Base-by-base conservation (phyloP, 2,113 vertebrate genomes). In the Lasiurus borealis region DNA sequence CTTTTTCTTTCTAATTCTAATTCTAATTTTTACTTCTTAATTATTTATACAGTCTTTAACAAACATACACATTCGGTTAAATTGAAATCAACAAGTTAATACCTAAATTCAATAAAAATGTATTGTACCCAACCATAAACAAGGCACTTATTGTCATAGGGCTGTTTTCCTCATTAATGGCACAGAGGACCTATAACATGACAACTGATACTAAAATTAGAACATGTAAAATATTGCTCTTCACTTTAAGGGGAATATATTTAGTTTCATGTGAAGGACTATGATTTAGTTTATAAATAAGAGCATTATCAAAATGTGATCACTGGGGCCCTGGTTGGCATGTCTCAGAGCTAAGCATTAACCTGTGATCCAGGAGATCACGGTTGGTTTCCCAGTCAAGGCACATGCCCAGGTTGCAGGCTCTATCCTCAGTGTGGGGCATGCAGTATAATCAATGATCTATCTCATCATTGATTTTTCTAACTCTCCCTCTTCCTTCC, bases 261-360 rank as follows among this genome's bases (percentile, higher is more conserved):
- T 59, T 85, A 66, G 29, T 71, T 72, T 92, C 81, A 2, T 85
- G 27, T 75, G 21, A 94, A 85, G 90, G 31, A 44, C 77, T 8
- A 90, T 54, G 4, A 68, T 76, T 77, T 78, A 73, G 4, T 40
- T 66, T 94, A 6, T 83, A n/a, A 90, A 73, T 46, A 91, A 89
- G 25, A 91, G 13, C 6, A 72, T 44, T 76, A 69, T 29, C 57
- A 48, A 92, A 80, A 86, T 83, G 50, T 78, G 68, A 25, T 80
- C 12, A 34, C 34, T 75, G 77, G 2, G 6, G 29, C 8, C 54
- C 54, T 57, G 54, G 19, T 57, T 23, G 54, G 21, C 21, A 9
- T 57, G 21, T 8, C 54, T 57, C 54, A 57, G 54, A 57, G 8
- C 21, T 57, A 57, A 57, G 54, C 21, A 23, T 57, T 8, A 0